phyloP scores from a whole-genome alignment of 2,797 vertebrate species.

The Sus cebifrons region DNA sequence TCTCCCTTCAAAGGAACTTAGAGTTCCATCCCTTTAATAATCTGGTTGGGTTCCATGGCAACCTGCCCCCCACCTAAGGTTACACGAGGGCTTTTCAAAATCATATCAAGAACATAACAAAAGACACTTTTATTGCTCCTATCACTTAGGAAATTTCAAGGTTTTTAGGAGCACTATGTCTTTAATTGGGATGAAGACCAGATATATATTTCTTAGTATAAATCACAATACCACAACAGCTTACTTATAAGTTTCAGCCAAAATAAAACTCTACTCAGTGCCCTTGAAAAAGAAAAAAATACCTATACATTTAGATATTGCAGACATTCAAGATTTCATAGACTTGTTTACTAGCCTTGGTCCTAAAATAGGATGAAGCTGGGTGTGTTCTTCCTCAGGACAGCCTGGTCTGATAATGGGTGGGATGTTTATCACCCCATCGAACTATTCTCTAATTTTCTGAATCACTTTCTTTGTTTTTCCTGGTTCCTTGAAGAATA shows the following conservation, averaged over 20 bases:
- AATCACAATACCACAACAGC: not conserved
- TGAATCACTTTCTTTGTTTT: not conserved
- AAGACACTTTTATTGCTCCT: not conserved
- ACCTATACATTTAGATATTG: not conserved
- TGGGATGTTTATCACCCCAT: not conserved
- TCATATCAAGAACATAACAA: not conserved
- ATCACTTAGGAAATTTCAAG: not conserved
- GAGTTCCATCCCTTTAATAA: not conserved
- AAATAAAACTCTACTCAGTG: slow-evolving; percentile 13
- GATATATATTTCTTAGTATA: not conserved
- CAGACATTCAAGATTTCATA: not conserved
- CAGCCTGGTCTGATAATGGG: not conserved
- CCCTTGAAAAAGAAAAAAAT: not conserved
- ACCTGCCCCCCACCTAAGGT: not conserved
- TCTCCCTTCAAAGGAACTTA: not conserved
- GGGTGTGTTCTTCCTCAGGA: not conserved
- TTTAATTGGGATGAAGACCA: not conserved
- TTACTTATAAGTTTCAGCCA: not conserved
- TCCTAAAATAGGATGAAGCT: not conserved
- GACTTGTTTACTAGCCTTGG: not conserved
- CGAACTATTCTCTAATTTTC: not conserved
- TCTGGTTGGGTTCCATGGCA: not conserved
- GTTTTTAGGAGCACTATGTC: not conserved
- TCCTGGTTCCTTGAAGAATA: not conserved
- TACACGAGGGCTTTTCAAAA: not conserved